These are phyloP conservation scores for Hypothenemus hampei DNA, from an alignment of 1,140 invertebrate species.

Conservation along the genomic window DNA sequence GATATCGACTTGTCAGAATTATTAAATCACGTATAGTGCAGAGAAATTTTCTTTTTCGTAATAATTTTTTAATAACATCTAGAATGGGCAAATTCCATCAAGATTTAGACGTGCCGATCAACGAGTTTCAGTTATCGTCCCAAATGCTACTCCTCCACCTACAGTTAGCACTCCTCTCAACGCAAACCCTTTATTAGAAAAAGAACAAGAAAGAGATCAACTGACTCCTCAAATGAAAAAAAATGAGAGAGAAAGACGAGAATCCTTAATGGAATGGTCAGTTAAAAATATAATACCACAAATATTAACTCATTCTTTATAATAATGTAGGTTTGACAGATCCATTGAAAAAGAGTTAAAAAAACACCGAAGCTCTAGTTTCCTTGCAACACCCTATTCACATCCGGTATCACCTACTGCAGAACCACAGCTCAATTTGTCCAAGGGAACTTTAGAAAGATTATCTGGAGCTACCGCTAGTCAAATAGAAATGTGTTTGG, in stretches of 20 bases:
- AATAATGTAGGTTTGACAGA: conserved; percentile 39
- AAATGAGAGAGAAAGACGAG: conserved; percentile 17
- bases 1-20: conserved; percentile 26
- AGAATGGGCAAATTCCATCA: neutral
- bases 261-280: conserved; percentile 35
- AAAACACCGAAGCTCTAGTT: conserved; percentile 27
- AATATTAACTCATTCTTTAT: too few relatives aligned
- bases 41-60: too few relatives aligned
- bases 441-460: conserved; percentile 25
- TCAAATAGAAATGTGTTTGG: conserved; percentile 36
- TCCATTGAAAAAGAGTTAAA: conserved; percentile 40
- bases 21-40: conserved; percentile 11
- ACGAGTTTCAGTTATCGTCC: neutral
- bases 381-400: conserved; percentile 5
- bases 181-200: conserved; percentile 16
- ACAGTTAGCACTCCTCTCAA: conserved; percentile 3
- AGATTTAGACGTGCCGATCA: conserved; percentile 20
- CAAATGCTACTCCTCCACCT: neutral
- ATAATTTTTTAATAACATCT: too few relatives aligned
- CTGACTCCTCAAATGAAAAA: neutral
- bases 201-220: conserved; percentile 14
- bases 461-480: conserved; percentile 37
- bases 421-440: conserved; percentile 16
- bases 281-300: neutral
- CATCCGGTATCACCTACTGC: conserved; percentile 1